Evolutionary conservation across 2,797 vertebrate species (phyloP).

Genomic region (Propithecus deckenii): DNA sequence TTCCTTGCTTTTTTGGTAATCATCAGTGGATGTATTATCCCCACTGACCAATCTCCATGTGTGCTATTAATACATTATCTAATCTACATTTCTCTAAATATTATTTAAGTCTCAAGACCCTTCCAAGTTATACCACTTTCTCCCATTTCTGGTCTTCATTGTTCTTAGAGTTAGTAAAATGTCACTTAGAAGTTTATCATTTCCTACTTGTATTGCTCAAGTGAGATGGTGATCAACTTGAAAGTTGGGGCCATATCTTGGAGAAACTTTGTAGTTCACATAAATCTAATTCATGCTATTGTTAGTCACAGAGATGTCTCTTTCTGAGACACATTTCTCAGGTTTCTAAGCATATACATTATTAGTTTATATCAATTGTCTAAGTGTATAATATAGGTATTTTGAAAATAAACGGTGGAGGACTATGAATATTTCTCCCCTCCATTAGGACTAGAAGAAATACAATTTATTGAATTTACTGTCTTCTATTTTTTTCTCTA

Average conservation of each 20-base stretch:
- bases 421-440: background rate
- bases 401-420: background rate
- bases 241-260: background rate
- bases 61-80: background rate
- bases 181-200: background rate
- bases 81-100: background rate
- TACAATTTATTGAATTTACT: background rate
- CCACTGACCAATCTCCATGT: background rate
- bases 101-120: background rate
- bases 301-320: background rate
- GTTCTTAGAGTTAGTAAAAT: background rate
- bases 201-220: background rate
- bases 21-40: background rate
- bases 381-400: background rate
- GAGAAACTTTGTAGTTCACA: background rate
- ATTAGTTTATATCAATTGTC: constrained; percentile 9
- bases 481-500: background rate
- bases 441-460: background rate
- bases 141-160: background rate
- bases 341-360: background rate
- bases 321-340: constrained; percentile 6
- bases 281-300: background rate
- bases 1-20: constrained; percentile 15
- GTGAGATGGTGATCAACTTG: background rate
- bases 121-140: background rate